Evolutionary conservation across 2,888 invertebrate species (phyloP).

Genomic region (Prosopocoilus inquinatus): DNA sequence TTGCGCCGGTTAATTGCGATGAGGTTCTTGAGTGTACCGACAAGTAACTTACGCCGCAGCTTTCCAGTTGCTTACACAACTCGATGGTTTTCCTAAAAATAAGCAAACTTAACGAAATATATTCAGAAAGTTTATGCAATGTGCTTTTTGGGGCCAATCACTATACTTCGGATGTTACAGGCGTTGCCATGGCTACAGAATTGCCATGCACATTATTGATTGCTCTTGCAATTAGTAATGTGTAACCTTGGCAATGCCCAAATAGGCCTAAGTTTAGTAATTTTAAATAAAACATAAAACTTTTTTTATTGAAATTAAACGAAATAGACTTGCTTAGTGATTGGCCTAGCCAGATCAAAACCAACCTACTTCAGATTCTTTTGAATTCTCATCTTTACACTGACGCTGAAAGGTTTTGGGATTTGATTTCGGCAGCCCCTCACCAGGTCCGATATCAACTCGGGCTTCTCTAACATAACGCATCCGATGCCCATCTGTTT

Average conservation of each 20-base stretch:
- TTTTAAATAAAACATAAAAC: too few relatives aligned
- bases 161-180: too few relatives aligned
- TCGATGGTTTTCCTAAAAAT: conserved; percentile 66
- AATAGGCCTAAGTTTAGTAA: too few relatives aligned
- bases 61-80: conserved; percentile 76
- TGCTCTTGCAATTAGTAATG: too few relatives aligned
- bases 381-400: conserved; percentile 86
- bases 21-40: conserved; percentile 92
- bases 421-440: conserved; percentile 71
- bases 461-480: conserved; percentile 77
- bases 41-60: conserved; percentile 84
- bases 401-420: conserved; percentile 75
- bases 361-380: conserved; percentile 58
- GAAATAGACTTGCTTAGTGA: neutral
- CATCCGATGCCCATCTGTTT: conserved; percentile 88
- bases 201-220: too few relatives aligned
- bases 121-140: conserved; percentile 1
- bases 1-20: conserved; percentile 70
- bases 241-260: too few relatives aligned
- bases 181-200: too few relatives aligned
- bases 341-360: too few relatives aligned
- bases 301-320: too few relatives aligned
- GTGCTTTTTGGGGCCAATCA: too few relatives aligned
- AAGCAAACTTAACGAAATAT: conserved; percentile 3
- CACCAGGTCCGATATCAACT: conserved; percentile 79